Evolutionary conservation across 2,888 invertebrate genomes (phyloP).

Genomic region (Urechis unicinctus): DNA sequence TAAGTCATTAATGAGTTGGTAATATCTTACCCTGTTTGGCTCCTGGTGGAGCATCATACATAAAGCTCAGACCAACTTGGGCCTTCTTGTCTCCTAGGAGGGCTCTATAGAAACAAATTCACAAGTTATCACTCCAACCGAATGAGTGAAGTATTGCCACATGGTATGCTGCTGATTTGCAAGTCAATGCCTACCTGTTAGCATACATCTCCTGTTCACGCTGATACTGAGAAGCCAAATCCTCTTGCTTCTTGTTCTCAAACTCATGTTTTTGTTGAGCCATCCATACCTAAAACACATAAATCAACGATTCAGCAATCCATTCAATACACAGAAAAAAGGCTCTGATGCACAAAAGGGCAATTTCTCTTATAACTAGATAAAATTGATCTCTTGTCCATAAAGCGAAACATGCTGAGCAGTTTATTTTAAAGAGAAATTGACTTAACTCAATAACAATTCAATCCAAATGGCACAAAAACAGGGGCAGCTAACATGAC

Average conservation of each 20-base stretch:
- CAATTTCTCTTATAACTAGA: too few species aligned
- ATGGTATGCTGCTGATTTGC: too few species aligned
- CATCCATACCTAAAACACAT: slow-evolving; percentile 57
- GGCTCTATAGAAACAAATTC: slow-evolving; percentile 61
- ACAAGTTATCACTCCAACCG: neutral
- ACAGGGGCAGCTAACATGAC: too few species aligned
- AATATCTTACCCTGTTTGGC: slow-evolving; percentile 57
- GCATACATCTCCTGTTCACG: slow-evolving; percentile 98
- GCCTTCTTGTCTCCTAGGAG: slow-evolving; percentile 98
- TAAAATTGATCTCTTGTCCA: too few species aligned
- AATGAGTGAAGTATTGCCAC: neutral
- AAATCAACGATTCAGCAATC: too few species aligned
- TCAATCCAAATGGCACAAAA: too few species aligned
- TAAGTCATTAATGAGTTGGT: neutral
- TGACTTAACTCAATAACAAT: too few species aligned
- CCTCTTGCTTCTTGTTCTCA: slow-evolving; percentile 96
- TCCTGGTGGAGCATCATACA: slow-evolving; percentile 99
- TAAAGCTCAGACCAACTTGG: slow-evolving; percentile 93
- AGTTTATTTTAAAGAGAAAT: too few species aligned
- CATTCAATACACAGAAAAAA: too few species aligned
- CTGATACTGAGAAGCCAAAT: slow-evolving; percentile 91
- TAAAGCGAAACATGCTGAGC: too few species aligned
- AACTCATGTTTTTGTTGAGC: slow-evolving; percentile 97
- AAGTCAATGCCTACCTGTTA: slow-evolving; percentile 64
- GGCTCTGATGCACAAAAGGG: too few species aligned